Conservation (phyloP, 2,888 invertebrate genomes). For the Camptogramma bilineatum region DNA sequence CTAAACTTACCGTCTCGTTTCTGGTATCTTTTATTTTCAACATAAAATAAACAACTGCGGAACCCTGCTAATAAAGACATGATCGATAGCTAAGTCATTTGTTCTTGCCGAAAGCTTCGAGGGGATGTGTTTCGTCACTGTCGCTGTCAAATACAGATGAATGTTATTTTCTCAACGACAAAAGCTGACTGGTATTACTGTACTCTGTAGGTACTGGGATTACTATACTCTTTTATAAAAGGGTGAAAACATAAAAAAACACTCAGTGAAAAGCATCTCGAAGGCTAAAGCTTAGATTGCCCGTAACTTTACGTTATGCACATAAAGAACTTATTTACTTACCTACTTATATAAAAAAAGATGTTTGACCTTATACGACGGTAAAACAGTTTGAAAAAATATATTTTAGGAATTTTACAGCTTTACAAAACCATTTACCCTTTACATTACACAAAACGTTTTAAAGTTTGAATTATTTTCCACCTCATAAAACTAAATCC, state of each 20-base stretch:
- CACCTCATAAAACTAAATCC: no score
- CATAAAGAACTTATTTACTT: no score
- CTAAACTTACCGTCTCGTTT: neutral
- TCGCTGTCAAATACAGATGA: conserved; percentile 15
- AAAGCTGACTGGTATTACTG: conserved; percentile 1
- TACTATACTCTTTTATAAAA: neutral
- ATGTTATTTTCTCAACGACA: neutral
- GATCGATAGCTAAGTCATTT: conserved; percentile 28
- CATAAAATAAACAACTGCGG: conserved; percentile 4
- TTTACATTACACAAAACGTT: no score
- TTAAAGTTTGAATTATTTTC: no score
- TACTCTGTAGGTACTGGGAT: no score
- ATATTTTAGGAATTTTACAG: neutral
- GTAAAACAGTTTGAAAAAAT: no score
- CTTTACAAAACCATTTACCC: no score
- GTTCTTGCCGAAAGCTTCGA: conserved; percentile 16
- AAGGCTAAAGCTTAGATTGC: neutral
- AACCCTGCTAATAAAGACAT: conserved; percentile 13
- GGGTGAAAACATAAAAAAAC: conserved; percentile 16
- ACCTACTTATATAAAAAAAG: no score
- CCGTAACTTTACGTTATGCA: no score
- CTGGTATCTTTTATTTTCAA: neutral
- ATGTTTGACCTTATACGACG: no score
- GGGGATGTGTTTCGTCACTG: conserved; percentile 2
- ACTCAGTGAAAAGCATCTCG: conserved; percentile 7